Percentiles rank a stretch among this genome's conserved stretches.
phyloP scores from a whole-genome alignment of 2,797 vertebrate genomes.

The Danionella dracula region DNA sequence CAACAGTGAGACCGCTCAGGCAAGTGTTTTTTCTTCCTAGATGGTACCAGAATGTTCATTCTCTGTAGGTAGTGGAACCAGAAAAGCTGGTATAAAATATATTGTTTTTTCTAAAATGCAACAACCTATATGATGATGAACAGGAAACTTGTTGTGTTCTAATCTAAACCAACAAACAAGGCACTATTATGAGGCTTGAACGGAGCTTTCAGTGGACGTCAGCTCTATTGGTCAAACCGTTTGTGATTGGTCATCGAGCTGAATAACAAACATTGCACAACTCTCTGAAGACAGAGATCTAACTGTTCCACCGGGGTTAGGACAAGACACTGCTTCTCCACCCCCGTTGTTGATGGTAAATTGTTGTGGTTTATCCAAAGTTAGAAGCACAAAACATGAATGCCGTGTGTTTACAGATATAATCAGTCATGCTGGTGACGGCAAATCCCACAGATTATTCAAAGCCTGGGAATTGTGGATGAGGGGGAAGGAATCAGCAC shows the following conservation, averaged over 20 bases:
- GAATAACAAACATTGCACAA: slow-evolving; percentile 49
- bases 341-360: background rate
- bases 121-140: too few species aligned
- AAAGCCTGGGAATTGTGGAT: background rate
- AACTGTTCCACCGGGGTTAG: background rate
- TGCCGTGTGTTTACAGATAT: slow-evolving; percentile 6
- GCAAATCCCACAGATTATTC: background rate
- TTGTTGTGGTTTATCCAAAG: background rate
- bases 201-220: background rate
- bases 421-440: too few species aligned
- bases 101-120: too few species aligned
- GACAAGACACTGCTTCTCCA: slow-evolving; percentile 28
- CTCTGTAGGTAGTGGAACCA: too few species aligned
- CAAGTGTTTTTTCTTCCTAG: too few species aligned
- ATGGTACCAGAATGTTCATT: too few species aligned
- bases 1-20: too few species aligned
- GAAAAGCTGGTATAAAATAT: too few species aligned
- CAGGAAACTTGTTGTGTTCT: too few species aligned
- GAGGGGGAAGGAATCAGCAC: background rate
- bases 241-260: background rate
- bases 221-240: background rate
- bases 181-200: background rate
- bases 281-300: background rate
- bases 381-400: background rate
- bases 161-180: background rate